Conservation (phyloP, 2,113 vertebrate species). For the Seriola quinqueradiata region DNA sequence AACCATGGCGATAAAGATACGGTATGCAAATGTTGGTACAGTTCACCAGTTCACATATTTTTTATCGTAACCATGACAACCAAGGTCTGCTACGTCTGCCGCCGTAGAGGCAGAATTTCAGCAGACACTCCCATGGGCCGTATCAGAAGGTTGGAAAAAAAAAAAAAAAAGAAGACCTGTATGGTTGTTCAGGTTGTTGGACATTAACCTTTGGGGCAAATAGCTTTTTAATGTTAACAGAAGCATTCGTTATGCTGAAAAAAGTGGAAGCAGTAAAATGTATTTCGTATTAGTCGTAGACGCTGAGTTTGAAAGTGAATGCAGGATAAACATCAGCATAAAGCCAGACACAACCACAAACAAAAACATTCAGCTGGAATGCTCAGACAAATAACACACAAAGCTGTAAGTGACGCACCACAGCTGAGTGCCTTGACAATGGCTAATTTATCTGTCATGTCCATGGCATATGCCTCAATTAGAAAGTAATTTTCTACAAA, state of each 20-base stretch:
- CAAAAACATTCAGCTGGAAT: slow-evolving; percentile 49
- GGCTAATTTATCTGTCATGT: slow-evolving; percentile 82
- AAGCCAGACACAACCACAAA: slow-evolving; percentile 52
- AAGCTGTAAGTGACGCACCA: slow-evolving; percentile 58
- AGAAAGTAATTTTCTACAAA: slow-evolving; percentile 80
- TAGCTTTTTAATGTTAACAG: neutral
- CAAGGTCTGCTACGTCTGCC: too few species aligned
- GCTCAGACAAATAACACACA: slow-evolving; percentile 56
- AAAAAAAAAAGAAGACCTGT: too few species aligned
- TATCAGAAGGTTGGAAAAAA: too few species aligned
- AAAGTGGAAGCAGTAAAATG: neutral
- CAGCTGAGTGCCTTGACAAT: slow-evolving; percentile 76
- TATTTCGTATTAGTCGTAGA: neutral
- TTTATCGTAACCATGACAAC: too few species aligned
- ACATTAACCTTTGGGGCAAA: neutral
- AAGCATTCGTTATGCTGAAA: neutral
- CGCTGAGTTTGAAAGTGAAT: slow-evolving; percentile 15
- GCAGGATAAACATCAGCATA: slow-evolving; percentile 38
- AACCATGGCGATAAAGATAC: too few species aligned
- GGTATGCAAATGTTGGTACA: too few species aligned
- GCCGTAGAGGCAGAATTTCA: too few species aligned
- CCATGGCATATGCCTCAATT: slow-evolving; percentile 79
- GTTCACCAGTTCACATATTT: too few species aligned
- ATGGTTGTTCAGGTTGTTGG: too few species aligned
- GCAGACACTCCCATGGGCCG: too few species aligned